phyloP scores from a whole-genome alignment of 2,113 vertebrate species.

The Hippocampus comes region DNA sequence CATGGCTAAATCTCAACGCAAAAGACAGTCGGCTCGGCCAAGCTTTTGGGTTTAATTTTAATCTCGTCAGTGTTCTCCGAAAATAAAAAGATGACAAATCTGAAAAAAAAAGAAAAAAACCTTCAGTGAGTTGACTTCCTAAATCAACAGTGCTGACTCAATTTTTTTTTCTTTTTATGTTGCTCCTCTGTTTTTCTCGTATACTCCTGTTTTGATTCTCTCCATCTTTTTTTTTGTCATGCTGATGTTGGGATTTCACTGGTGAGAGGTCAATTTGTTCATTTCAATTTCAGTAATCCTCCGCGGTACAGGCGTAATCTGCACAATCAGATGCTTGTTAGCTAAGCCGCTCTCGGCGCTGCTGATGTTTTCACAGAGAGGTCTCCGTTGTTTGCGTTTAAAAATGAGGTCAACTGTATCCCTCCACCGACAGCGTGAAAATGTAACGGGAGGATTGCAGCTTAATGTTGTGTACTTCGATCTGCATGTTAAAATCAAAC shows the following conservation, averaged over 20 bases:
- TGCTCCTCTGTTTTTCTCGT: constrained; percentile 11
- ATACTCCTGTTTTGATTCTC: constrained; percentile 6
- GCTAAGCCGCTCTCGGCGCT: constrained; percentile 52
- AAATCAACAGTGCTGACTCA: constrained; percentile 30
- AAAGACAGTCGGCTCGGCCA: constrained; percentile 32
- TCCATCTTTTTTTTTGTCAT: constrained; percentile 35
- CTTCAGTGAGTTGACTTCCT: background rate
- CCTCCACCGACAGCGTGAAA: constrained; percentile 28
- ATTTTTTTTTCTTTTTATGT: constrained; percentile 8
- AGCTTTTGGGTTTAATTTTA: constrained; percentile 23
- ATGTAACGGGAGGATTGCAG: constrained; percentile 48
- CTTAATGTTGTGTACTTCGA: constrained; percentile 32
- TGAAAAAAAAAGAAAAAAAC: constrained; percentile 6
- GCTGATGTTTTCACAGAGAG: constrained; percentile 19
- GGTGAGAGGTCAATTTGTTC: constrained; percentile 64
- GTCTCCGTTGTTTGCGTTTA: constrained; percentile 26
- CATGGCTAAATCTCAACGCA: constrained; percentile 37
- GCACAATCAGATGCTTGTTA: constrained; percentile 68
- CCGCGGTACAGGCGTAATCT: constrained; percentile 58
- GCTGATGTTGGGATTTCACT: constrained; percentile 43
- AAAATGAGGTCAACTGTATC: constrained; percentile 52
- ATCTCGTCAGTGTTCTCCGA: background rate
- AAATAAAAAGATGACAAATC: constrained; percentile 7
- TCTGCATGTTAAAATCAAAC: constrained; percentile 12
- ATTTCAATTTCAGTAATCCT: constrained; percentile 63